These are phyloP conservation scores for Brachyptera risi DNA, from an alignment of 2,888 invertebrate species.

Conservation along the genomic window DNA sequence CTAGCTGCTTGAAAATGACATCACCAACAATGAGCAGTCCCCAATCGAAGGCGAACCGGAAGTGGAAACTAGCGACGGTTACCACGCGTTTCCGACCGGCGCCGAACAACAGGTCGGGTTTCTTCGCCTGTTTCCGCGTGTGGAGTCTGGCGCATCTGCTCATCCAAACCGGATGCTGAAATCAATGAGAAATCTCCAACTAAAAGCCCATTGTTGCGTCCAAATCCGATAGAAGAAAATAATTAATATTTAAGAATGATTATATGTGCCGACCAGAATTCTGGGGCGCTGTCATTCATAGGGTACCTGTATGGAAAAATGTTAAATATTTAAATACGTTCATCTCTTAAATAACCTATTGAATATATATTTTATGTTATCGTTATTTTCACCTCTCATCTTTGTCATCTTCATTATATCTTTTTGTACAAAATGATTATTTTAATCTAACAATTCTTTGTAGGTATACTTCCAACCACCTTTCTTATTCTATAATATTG, in stretches of 20 bases:
- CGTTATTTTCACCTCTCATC: not conserved
- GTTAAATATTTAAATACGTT: conserved; percentile 4
- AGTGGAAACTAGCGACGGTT: conserved; percentile 15
- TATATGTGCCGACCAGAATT: conserved; percentile 2
- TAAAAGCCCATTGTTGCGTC: not conserved
- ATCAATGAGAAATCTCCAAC: not conserved
- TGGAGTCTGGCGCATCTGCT: conserved; percentile 38
- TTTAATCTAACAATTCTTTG: not conserved
- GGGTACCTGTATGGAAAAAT: conserved; percentile 10
- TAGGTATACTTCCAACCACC: not conserved
- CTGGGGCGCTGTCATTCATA: conserved; percentile 12
- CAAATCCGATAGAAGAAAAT: conserved; percentile 11
- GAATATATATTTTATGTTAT: not conserved
- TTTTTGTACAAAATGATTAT: conserved; percentile 1
- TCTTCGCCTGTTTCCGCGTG: conserved; percentile 37
- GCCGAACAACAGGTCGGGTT: conserved; percentile 27
- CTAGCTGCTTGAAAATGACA: not conserved
- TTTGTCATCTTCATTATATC: not conserved
- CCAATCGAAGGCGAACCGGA: conserved; percentile 9
- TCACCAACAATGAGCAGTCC: not conserved
- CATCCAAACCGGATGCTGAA: conserved; percentile 38
- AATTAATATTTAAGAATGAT: conserved; percentile 16
- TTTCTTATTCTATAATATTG: not conserved
- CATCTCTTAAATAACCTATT: not conserved
- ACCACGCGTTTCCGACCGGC: conserved; percentile 4